Base-by-base conservation (phyloP, 30 jellyfish, hydroid and myxozoan genomes). In the Pseudorhiza aurosa region DNA sequence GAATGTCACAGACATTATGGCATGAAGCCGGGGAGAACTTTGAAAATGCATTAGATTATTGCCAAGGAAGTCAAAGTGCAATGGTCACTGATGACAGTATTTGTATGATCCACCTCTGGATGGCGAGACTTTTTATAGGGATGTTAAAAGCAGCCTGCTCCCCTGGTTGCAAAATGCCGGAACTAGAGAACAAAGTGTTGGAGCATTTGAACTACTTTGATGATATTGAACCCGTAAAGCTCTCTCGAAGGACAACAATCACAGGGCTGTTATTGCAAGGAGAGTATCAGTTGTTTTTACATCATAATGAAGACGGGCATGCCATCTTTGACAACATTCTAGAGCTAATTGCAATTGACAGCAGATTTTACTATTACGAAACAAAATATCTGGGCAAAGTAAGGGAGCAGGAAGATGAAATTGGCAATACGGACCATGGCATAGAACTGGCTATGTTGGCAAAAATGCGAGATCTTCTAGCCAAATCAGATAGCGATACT, bases 1-100 rank as follows among this genome's bases (percentile, higher is more conserved):
- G 42, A 43, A 58, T 90, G 81, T 58, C 96, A 12, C 77, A 76
- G 45, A 47, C 18, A 15, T 65, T 90, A 73, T 82, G 95, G 97
- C 75, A 67, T 30, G 97, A 89, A 44, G 90, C 90, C 0, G 62
- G 65, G 11, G 90, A 63, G 31, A 63, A 77, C 31, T 77, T 77
- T 63, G 75, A 77, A 46, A 29, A 36, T 77, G 90, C 90, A 0
- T 28, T 77, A 26, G 82, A 62, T 27, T 24, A 58, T 22, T 39
- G 82, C 42, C 11, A 27, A 44, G 45, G 10, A 2, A 29, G 35
- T 31, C 21, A 72, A 33, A 33, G 47, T 51, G 75, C 31, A 14
- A 72, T 37, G 0, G 35, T 72, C 9, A 77, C 68, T 44, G 82
- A 63, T 46, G 90, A 77, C 46, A 17, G 14, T 21, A 47, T 47